phyloP scores from a whole-genome alignment of 2,113 vertebrate genomes.

The Planiliza haematocheilus region DNA sequence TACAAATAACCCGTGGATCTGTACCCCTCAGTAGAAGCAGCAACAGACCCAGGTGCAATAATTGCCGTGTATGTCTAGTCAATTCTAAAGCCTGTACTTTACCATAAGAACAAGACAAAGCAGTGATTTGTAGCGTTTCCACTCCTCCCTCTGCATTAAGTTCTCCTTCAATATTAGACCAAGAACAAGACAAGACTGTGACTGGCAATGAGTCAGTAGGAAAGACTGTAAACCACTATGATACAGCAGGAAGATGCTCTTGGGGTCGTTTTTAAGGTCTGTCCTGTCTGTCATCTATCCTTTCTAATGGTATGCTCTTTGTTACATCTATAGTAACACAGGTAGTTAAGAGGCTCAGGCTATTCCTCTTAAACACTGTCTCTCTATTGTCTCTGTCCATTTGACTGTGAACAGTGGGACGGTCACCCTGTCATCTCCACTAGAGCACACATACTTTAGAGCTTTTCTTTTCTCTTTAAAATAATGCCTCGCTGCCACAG shows the following conservation, averaged over 20 bases:
- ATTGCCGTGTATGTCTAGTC: conserved; percentile 44
- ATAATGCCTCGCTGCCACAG: conserved; percentile 16
- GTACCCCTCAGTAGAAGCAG: not conserved
- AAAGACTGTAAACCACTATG: conserved; percentile 58
- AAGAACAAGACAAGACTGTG: conserved; percentile 8
- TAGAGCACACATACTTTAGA: conserved; percentile 62
- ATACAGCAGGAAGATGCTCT: conserved; percentile 36
- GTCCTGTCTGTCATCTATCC: conserved; percentile 62
- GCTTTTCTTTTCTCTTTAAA: conserved; percentile 63
- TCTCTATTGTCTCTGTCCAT: conserved; percentile 26
- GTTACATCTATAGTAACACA: conserved; percentile 35
- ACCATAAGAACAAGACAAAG: conserved; percentile 53
- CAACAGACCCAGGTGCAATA: conserved; percentile 29
- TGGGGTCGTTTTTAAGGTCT: conserved; percentile 29
- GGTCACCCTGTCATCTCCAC: conserved; percentile 70
- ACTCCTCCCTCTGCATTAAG: conserved; percentile 54
- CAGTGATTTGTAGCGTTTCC: conserved; percentile 47
- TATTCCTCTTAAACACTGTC: conserved; percentile 57
- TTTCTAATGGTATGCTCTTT: conserved; percentile 66
- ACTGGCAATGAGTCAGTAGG: conserved; percentile 54
- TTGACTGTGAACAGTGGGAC: conserved; percentile 19
- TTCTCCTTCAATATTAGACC: conserved; percentile 43
- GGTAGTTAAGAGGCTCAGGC: conserved; percentile 69
- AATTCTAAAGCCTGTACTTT: conserved; percentile 58
- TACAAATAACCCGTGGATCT: not conserved